Percentiles rank a stretch among this genome's conserved stretches.
These are phyloP conservation scores for Dasysyrphus albostriatus DNA, from an alignment of 2,888 invertebrate species.

Conservation along the genomic window DNA sequence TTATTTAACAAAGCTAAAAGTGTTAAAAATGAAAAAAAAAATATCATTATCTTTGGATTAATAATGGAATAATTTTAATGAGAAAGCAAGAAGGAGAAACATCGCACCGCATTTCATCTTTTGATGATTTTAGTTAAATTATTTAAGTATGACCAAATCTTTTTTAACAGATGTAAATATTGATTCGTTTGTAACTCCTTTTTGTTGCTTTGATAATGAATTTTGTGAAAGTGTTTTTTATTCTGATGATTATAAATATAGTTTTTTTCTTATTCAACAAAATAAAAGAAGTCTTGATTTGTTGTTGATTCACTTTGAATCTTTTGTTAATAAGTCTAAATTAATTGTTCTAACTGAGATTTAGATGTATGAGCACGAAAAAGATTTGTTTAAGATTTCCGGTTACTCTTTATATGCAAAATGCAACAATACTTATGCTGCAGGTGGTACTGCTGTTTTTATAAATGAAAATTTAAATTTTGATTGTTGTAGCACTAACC, in stretches of 20 bases:
- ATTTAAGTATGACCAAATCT: too few relatives aligned
- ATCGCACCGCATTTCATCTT: too few relatives aligned
- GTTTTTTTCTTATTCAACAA: not conserved
- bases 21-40: too few relatives aligned
- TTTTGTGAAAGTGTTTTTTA: not conserved
- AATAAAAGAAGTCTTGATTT: not conserved
- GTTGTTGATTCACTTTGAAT: not conserved
- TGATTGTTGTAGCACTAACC: not conserved
- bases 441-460: slow-evolving; percentile 28
- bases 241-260: not conserved
- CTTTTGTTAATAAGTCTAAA: too few relatives aligned
- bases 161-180: too few relatives aligned
- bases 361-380: slow-evolving; percentile 27
- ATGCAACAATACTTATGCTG: not conserved
- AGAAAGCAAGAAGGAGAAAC: too few relatives aligned
- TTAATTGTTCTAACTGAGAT: slow-evolving; percentile 19
- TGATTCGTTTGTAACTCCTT: too few relatives aligned
- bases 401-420: slow-evolving; percentile 8
- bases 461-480: slow-evolving; percentile 9
- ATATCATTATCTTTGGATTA: too few relatives aligned
- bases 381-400: slow-evolving; percentile 16
- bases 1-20: too few relatives aligned
- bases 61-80: too few relatives aligned
- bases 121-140: too few relatives aligned
- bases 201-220: not conserved